Evolutionary conservation across 2,113 vertebrate genomes (phyloP).

Genomic region (Caretta caretta): DNA sequence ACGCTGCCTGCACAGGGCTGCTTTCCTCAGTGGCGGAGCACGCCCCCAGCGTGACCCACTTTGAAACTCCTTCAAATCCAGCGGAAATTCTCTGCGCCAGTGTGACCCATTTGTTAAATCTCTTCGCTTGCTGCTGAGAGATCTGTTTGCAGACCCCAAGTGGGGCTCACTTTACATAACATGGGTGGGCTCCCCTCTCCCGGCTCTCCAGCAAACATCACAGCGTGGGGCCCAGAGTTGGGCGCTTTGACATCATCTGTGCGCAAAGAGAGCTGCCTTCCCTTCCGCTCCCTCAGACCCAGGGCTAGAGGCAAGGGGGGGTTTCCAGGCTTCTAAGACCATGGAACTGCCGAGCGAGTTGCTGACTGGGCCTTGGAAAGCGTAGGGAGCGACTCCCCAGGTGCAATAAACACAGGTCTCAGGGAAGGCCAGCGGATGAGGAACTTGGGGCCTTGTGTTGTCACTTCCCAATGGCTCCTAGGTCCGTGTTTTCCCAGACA

Average conservation of each 20-base stretch:
- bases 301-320: neutral
- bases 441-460: neutral
- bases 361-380: neutral
- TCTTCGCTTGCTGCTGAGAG: neutral
- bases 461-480: neutral
- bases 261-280: neutral
- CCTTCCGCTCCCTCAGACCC: neutral
- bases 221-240: neutral
- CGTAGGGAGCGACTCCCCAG: too few species aligned
- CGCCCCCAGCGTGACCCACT: too few species aligned
- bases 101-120: neutral
- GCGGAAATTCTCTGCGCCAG: neutral
- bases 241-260: neutral
- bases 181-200: neutral
- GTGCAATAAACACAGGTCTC: too few species aligned
- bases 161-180: neutral
- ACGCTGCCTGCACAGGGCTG: neutral
- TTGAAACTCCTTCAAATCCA: neutral
- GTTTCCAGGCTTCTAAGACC: neutral
- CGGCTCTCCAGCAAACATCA: neutral
- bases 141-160: neutral
- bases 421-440: too few species aligned
- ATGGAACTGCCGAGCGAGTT: neutral
- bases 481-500: neutral
- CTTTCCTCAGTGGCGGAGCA: neutral